Evolutionary conservation across 2,113 vertebrate species (phyloP), one percentile per base, ranked within the genome.

Genomic region (Falcunculus frontatus): DNA sequence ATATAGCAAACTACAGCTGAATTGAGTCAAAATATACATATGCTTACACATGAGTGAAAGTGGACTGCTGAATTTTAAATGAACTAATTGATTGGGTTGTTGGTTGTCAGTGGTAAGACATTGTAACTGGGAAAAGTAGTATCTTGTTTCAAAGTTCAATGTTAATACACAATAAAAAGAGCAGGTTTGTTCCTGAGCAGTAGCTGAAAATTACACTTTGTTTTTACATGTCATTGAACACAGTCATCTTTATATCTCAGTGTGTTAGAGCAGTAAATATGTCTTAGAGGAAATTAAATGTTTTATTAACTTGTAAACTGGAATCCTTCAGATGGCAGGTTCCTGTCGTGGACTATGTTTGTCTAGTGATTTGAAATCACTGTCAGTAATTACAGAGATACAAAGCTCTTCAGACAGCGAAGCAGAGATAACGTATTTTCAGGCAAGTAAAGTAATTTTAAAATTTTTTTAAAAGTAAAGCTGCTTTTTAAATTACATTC

Each of bases 341-440:
- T 98, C 97, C 6, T 99, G 99, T 81, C 98, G 98, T 77, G 99
- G 98, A 49, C 95, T 99, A 3, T 99, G 99, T 95, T 98, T 99
- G 35, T 99, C 99, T 37, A 99, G 99, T 95, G 99, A 99, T 91
- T 97, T 99, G 91, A 99, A 99, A 90, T 99, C 99, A 7, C 95
- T 99, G 5, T 99, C 99, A 0, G 98, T 99, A 94, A 97, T 99
- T 96, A 98, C 99, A 56, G 98, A 99, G 92, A 96, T 98, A 56
- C 95, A n/a, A 63, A 74, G 49, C 59, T 97, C 98, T 62, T 83
- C 97, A 30, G 94, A 97, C 42, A 92, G 95, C 0, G 97, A 97
- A 57, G 95, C 98, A 6, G 98, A 99, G 95, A 99, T 99, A 90
- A 98, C 83, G 0, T 99, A 99, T 89, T 97, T 99, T 91, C 99